phyloP scores from a whole-genome alignment of 2,888 invertebrate genomes.

The Campaea margaritaria region DNA sequence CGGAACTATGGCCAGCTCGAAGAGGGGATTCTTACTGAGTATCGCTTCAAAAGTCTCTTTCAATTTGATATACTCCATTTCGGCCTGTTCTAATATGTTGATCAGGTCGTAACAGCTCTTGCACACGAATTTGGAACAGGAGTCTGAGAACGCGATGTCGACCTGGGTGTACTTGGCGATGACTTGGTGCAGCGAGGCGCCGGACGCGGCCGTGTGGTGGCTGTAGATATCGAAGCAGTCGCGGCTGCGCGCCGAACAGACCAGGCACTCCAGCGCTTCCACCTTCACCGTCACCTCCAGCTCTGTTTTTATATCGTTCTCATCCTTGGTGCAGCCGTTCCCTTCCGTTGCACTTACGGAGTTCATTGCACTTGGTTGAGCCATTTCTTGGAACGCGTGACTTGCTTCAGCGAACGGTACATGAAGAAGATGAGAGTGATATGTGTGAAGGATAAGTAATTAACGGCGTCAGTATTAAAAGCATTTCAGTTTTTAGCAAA shows the following conservation, averaged over 20 bases:
- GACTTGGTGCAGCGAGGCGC: conserved; percentile 60
- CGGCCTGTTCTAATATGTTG: conserved; percentile 71
- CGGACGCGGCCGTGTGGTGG: conserved; percentile 57
- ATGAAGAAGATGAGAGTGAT: not conserved
- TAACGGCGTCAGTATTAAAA: not conserved
- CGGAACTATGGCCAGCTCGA: conserved; percentile 46
- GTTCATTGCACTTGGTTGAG: conserved; percentile 67
- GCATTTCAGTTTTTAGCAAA: not conserved
- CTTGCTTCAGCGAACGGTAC: not conserved
- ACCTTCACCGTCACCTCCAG: conserved; percentile 63
- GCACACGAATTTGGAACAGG: conserved; percentile 62
- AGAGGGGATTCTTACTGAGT: conserved; percentile 72
- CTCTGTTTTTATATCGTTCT: conserved; percentile 59
- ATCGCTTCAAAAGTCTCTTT: conserved; percentile 73
- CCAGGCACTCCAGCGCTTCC: conserved; percentile 69
- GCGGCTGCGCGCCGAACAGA: conserved; percentile 60
- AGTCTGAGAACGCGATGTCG: conserved; percentile 51
- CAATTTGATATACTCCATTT: conserved; percentile 69
- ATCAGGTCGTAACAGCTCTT: conserved; percentile 70
- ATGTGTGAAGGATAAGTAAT: not conserved
- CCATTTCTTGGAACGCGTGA: conserved; percentile 53
- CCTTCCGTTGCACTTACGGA: conserved; percentile 35
- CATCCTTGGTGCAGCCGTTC: conserved; percentile 42
- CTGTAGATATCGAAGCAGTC: conserved; percentile 59
- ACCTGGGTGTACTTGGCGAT: conserved; percentile 62